A percentile compares a stretch with the other conserved stretches of the same genome.
These are phyloP conservation scores for Eupeodes corollae DNA, from an alignment of 1,140 invertebrate species.

Conservation along the genomic window DNA sequence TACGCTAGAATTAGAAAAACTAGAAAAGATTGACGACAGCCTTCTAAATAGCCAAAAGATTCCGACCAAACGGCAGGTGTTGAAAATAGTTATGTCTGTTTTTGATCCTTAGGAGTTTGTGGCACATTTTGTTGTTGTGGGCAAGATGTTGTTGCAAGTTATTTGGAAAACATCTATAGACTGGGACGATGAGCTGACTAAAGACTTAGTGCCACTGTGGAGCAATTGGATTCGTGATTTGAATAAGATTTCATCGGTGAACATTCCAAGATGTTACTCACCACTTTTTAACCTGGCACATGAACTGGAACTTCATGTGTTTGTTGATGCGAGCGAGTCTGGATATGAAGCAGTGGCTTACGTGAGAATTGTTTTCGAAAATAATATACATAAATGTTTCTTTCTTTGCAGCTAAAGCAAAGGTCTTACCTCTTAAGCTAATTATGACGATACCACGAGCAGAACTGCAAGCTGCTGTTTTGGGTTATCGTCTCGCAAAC, in stretches of 20 bases:
- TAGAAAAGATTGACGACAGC: too few species aligned
- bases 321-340: too few species aligned
- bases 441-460: too few species aligned
- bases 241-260: background rate
- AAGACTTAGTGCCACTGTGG: background rate
- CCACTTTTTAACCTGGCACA: too few species aligned
- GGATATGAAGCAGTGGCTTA: background rate
- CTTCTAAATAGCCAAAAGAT: too few species aligned
- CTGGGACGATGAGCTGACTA: background rate
- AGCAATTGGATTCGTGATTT: background rate
- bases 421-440: background rate
- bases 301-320: background rate
- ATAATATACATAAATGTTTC: background rate
- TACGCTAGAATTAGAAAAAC: too few species aligned
- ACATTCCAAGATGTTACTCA: background rate
- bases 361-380: background rate
- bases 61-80: too few species aligned
- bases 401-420: background rate
- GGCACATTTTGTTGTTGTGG: background rate
- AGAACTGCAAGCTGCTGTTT: too few species aligned
- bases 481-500: too few species aligned
- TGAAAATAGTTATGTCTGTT: too few species aligned
- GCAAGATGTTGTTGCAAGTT: slow-evolving; percentile 4
- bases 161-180: background rate
- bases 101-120: too few species aligned